These are phyloP conservation scores for Casuarius casuarius DNA, from an alignment of 2,113 vertebrate genomes.

Conservation along the genomic window DNA sequence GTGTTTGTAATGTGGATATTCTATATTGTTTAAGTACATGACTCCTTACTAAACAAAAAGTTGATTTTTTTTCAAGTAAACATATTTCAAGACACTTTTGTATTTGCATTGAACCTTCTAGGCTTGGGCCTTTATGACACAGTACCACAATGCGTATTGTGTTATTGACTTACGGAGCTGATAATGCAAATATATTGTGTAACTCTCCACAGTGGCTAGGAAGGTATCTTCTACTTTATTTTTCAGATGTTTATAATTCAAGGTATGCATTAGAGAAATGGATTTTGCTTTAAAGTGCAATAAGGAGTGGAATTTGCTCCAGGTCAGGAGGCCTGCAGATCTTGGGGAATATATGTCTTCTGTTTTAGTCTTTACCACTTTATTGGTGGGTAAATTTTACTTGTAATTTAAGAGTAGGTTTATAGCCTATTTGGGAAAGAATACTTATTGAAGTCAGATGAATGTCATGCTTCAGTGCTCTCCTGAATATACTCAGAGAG, in stretches of 20 bases:
- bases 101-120: not conserved
- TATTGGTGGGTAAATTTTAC: not conserved
- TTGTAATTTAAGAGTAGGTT: not conserved
- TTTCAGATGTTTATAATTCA: not conserved
- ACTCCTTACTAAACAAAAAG: not conserved
- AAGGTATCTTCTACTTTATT: not conserved
- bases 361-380: not conserved
- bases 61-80: not conserved
- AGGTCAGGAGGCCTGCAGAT: not conserved
- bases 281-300: not conserved
- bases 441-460: not conserved
- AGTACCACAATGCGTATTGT: not conserved
- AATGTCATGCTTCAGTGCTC: not conserved
- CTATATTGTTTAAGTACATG: not conserved
- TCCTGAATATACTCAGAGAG: conserved; percentile 6
- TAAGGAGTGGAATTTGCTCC: not conserved
- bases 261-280: not conserved
- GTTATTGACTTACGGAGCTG: not conserved
- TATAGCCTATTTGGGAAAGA: not conserved
- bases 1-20: not conserved
- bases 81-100: not conserved
- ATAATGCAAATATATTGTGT: not conserved
- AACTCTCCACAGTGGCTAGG: not conserved
- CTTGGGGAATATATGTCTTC: not conserved
- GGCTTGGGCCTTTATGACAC: not conserved